phyloP scores from a whole-genome alignment of 2,888 invertebrate genomes.

The Hoplodrina blanda region DNA sequence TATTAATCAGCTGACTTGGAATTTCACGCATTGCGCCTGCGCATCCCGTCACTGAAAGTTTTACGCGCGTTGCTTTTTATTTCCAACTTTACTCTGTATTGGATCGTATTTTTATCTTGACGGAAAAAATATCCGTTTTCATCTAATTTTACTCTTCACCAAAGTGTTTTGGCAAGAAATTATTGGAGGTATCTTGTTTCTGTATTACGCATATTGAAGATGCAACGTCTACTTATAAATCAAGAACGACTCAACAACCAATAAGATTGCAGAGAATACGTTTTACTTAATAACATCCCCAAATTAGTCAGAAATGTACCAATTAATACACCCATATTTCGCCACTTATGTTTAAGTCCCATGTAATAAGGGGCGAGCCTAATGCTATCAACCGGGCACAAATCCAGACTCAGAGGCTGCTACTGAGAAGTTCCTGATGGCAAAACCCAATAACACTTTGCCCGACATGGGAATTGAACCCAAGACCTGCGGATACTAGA shows the following conservation, averaged over 20 bases:
- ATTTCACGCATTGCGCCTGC: slow-evolving; percentile 70
- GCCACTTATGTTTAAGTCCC: too few relatives aligned
- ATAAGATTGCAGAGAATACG: slow-evolving; percentile 4
- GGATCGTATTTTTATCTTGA: slow-evolving; percentile 46
- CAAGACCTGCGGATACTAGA: too few relatives aligned
- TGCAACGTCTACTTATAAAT: not conserved
- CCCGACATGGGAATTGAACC: too few relatives aligned
- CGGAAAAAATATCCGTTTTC: slow-evolving; percentile 13
- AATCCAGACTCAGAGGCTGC: too few relatives aligned
- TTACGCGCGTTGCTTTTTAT: slow-evolving; percentile 63
- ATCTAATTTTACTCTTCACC: slow-evolving; percentile 12
- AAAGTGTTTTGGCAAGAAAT: slow-evolving; percentile 1
- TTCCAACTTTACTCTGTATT: slow-evolving; percentile 56
- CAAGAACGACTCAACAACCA: slow-evolving; percentile 3
- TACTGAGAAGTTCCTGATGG: too few relatives aligned
- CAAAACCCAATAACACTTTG: too few relatives aligned
- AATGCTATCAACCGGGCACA: too few relatives aligned
- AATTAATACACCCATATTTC: too few relatives aligned
- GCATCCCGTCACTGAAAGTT: slow-evolving; percentile 68
- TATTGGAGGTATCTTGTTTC: slow-evolving; percentile 21
- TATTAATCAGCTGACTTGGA: slow-evolving; percentile 72
- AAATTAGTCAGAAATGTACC: too few relatives aligned
- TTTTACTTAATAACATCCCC: too few relatives aligned
- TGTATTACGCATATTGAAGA: slow-evolving; percentile 18
- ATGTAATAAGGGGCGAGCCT: too few relatives aligned